phyloP scores from a whole-genome alignment of 1,140 invertebrate genomes.

The Aleiodes sp. region DNA sequence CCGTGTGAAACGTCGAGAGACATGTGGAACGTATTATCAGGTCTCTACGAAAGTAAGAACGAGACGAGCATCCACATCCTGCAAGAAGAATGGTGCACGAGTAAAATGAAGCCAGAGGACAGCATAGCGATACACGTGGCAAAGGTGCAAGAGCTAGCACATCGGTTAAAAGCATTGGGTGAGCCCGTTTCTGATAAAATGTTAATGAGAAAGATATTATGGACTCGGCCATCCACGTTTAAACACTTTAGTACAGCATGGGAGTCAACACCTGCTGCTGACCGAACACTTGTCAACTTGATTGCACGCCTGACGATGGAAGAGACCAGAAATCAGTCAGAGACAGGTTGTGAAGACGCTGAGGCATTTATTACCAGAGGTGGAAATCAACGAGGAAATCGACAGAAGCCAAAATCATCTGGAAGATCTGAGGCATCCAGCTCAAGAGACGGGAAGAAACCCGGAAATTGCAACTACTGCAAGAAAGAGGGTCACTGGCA shows the following conservation, averaged over 20 bases:
- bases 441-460: background rate
- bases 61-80: too few species aligned
- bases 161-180: constrained; percentile 40
- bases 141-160: constrained; percentile 45
- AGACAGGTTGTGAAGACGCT: background rate
- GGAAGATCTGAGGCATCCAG: too few species aligned
- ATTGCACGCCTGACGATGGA: constrained; percentile 43
- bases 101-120: background rate
- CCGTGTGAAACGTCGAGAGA: too few species aligned
- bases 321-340: constrained; percentile 7
- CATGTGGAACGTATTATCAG: too few species aligned
- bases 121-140: constrained; percentile 42
- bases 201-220: constrained; percentile 52
- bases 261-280: constrained; percentile 43
- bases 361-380: background rate
- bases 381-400: background rate
- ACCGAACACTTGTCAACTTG: constrained; percentile 32
- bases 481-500: constrained; percentile 30
- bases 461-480: constrained; percentile 36
- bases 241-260: constrained; percentile 55
- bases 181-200: constrained; percentile 45
- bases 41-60: too few species aligned
- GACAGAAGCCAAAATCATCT: background rate
- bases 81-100: too few species aligned
- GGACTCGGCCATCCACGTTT: constrained; percentile 42